Percentiles rank a stretch among this genome's conserved stretches.
Conservation (phyloP, 2,888 invertebrate species). For the Pristionchus entomophagus region DNA sequence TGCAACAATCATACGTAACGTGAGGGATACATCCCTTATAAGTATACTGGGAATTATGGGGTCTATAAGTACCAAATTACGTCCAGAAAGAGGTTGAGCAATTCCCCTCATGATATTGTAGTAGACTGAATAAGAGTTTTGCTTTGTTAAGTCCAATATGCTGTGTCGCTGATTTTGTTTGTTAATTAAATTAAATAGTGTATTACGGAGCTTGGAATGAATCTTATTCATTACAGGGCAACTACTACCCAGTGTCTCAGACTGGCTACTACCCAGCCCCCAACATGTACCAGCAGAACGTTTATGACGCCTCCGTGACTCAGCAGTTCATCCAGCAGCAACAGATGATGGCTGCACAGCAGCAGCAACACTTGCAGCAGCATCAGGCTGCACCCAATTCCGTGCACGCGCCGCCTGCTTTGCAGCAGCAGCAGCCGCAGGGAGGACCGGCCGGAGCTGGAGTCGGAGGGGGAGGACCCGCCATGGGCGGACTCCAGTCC, state of each 20-base stretch:
- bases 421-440: conserved; percentile 19
- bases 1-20: too few species aligned
- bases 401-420: not conserved
- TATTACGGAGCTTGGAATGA: not conserved
- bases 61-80: too few species aligned
- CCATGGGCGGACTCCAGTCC: not conserved
- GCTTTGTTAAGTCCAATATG: too few species aligned
- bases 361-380: too few species aligned
- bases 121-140: too few species aligned
- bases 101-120: too few species aligned
- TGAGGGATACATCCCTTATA: too few species aligned
- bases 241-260: not conserved
- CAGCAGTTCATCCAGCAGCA: not conserved
- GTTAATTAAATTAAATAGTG: too few species aligned
- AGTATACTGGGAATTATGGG: too few species aligned
- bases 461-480: not conserved
- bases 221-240: not conserved
- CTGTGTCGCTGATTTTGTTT: too few species aligned
- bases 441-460: not conserved
- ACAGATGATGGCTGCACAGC: too few species aligned
- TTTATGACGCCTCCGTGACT: not conserved
- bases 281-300: not conserved
- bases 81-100: too few species aligned
- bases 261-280: not conserved
- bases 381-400: not conserved